A percentile compares a stretch with the other conserved stretches of the same genome.
These are phyloP conservation scores for Chaenogobius annularis DNA, from an alignment of 2,113 vertebrate species.

Conservation along the genomic window DNA sequence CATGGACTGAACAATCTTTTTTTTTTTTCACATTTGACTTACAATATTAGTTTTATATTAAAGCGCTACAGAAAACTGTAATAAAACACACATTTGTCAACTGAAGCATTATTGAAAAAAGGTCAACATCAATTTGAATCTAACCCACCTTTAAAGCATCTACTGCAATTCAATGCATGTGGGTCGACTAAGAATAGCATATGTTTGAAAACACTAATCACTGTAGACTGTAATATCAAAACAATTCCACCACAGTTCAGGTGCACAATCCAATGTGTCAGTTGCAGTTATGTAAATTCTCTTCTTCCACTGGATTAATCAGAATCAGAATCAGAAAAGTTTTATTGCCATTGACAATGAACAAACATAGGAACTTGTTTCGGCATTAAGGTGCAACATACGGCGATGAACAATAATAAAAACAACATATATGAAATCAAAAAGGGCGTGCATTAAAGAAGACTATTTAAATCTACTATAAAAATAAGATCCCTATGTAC, in stretches of 20 bases:
- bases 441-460: too few species aligned
- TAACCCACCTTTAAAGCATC: neutral
- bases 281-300: conserved; percentile 11
- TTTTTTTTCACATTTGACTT: too few species aligned
- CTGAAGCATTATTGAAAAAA: neutral
- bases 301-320: neutral
- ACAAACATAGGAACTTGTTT: too few species aligned
- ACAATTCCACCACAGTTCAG: conserved; percentile 30
- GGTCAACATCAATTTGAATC: neutral
- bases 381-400: too few species aligned
- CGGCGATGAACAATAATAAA: too few species aligned
- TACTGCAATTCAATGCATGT: neutral
- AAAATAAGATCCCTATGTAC: too few species aligned
- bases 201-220: conserved; percentile 48
- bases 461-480: too few species aligned
- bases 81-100: neutral
- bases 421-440: too few species aligned
- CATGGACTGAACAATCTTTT: neutral
- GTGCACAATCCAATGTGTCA: conserved; percentile 21
- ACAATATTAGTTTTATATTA: too few species aligned
- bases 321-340: too few species aligned
- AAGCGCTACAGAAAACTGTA: neutral
- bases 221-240: conserved; percentile 46
- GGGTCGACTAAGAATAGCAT: conserved; percentile 41
- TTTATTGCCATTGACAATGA: too few species aligned